A percentile compares a stretch with the other conserved stretches of the same genome.
Evolutionary conservation across 2,797 vertebrate genomes (phyloP).

Genomic region (Sebastes cheni): DNA sequence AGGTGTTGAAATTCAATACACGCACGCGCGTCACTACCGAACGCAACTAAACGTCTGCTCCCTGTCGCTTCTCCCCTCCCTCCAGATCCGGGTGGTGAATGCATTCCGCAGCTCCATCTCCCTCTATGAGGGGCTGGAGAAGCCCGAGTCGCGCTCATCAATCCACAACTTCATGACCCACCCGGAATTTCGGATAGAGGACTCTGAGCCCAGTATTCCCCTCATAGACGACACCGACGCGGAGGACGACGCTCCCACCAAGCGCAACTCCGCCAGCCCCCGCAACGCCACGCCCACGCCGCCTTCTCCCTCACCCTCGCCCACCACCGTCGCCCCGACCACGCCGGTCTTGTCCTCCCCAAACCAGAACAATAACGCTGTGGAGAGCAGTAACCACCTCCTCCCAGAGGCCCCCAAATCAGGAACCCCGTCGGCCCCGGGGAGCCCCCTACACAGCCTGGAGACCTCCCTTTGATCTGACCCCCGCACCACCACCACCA

Average conservation of each 20-base stretch:
- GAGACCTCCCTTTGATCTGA: conserved; percentile 98
- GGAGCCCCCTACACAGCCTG: conserved; percentile 98
- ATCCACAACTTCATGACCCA: conserved; percentile 99
- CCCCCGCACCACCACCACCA: conserved; percentile 37
- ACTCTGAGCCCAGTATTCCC: conserved; percentile 98
- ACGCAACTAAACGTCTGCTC: conserved; percentile 55
- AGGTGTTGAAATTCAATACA: conserved; percentile 21
- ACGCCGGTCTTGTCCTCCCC: conserved; percentile 87
- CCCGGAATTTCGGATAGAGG: conserved; percentile 99
- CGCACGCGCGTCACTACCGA: conserved; percentile 13
- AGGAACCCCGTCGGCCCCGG: conserved; percentile 92
- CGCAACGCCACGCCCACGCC: conserved; percentile 87
- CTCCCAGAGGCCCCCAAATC: conserved; percentile 92
- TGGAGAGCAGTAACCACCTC: conserved; percentile 95
- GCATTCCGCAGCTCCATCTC: conserved; percentile 99
- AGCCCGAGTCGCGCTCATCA: conserved; percentile 95
- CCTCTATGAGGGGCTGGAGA: conserved; percentile 98
- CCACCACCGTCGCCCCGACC: conserved; percentile 74
- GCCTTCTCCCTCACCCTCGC: conserved; percentile 60
- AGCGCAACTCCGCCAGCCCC: conserved; percentile 89
- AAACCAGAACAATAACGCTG: conserved; percentile 99
- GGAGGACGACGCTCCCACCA: conserved; percentile 97
- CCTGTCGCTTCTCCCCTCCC: conserved; percentile 35
- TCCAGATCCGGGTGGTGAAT: conserved; percentile 99
- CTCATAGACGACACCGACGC: conserved; percentile 99